Evolutionary conservation across 2,888 invertebrate species (phyloP).

Genomic region (Drosophila helvetica): DNA sequence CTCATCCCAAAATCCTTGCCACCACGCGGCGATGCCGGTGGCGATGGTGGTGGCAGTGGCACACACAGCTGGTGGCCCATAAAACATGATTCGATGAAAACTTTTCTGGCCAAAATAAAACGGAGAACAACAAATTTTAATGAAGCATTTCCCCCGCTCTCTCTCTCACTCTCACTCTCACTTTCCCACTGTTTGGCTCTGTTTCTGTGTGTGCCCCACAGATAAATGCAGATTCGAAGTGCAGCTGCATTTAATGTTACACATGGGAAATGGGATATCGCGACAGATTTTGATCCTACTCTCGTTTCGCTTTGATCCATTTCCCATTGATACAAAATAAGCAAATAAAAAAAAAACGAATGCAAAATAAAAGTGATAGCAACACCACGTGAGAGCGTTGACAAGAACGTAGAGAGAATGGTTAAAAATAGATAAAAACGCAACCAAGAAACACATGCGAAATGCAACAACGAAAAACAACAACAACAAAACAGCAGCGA

Average conservation of each 20-base stretch:
- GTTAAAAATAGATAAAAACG: constrained; percentile 50
- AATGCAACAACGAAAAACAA: constrained; percentile 52
- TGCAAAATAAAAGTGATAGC: constrained; percentile 39
- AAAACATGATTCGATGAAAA: constrained; percentile 2
- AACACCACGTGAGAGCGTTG: constrained; percentile 36
- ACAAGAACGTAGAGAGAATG: constrained; percentile 44
- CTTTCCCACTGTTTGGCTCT: no score
- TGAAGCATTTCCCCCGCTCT: constrained; percentile 13
- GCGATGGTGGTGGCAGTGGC: not conserved
- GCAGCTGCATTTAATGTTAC: not conserved
- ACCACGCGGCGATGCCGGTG: not conserved
- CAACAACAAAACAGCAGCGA: constrained; percentile 46
- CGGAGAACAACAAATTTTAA: constrained; percentile 32
- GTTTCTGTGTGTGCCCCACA: constrained; percentile 8
- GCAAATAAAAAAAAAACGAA: constrained; percentile 4
- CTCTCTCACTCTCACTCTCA: not conserved
- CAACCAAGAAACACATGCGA: constrained; percentile 46
- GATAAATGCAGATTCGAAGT: not conserved
- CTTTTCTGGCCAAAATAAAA: constrained; percentile 18
- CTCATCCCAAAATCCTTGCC: constrained; percentile 33
- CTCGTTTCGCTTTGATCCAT: constrained; percentile 26
- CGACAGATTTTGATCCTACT: not conserved
- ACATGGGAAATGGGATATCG: not conserved
- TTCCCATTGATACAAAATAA: constrained; percentile 9
- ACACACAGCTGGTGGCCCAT: constrained; percentile 5